Evolutionary conservation across 2,797 vertebrate species (phyloP), one percentile per base, ranked within the genome.

Genomic region (Leptatherina wallacei): DNA sequence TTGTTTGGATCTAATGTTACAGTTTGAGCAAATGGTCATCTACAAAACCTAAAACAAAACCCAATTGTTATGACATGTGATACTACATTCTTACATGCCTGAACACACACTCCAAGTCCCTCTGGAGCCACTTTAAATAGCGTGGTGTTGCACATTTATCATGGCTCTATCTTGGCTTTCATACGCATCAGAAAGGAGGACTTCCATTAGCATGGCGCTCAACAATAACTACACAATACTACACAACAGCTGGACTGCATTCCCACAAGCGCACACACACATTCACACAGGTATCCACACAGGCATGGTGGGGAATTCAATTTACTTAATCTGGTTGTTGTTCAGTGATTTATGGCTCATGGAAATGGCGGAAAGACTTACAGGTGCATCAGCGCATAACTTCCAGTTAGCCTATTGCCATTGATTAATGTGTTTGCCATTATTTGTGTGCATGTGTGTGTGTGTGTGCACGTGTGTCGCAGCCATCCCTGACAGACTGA

Each of bases 301-400:
- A 11, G 32, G 61, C 68, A 78, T 29, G 68, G 59, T 64, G 73
- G 64, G 74, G 71, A 89, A 91, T 92, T 84, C 80, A 89, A 83
- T 93, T 90, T 82, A 73, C 87, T 91, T 84, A 89, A 86, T 88
- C 81, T 79, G 78, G 55, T 88, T 81, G 74, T 88, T 86, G 81
- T 52, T 52, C 8, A 22, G 78, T 90, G 91, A 93, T 92, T 89
- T 86, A 93, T 89, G 77, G 67, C 47, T 73, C 12, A 4, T 61
- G 57, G 79, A 80, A 84, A 86, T 62, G 33, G 84, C 61, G 36
- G 18, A 47, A 68, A 65, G 86, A 82, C 88, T 89, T 90, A 90
- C 91, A 93, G 87, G 87, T 92, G 88, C 89, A 90, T 87, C 85
- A 76, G 82, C 54, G 87, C 40, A n/a, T 78, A 71, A 82, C 84